These are phyloP conservation scores for Homarus americanus DNA, from an alignment of 1,140 invertebrate genomes.

Conservation along the genomic window DNA sequence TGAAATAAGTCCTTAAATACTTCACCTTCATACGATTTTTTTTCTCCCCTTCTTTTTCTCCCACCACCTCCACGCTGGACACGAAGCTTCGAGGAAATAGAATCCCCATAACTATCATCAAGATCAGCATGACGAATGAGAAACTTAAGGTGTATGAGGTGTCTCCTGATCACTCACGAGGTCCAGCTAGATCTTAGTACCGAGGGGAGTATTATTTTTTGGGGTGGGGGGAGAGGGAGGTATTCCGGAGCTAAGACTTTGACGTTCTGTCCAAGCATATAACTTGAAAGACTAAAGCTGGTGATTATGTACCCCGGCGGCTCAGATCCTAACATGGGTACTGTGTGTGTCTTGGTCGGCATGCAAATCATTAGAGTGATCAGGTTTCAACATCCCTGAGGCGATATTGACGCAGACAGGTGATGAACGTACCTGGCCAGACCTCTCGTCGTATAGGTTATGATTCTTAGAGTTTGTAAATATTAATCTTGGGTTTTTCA, in stretches of 20 bases:
- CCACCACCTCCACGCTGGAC: background rate
- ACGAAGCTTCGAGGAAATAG: constrained; percentile 17
- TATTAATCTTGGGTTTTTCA: background rate
- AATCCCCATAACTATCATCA: constrained; percentile 24
- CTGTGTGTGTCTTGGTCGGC: constrained; percentile 26
- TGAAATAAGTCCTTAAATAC: no score
- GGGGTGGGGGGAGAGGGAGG: no score
- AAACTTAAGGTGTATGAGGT: constrained; percentile 13
- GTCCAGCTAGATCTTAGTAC: background rate
- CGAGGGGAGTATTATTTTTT: no score
- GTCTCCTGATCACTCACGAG: constrained; percentile 28
- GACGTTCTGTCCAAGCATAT: background rate
- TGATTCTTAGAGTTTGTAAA: background rate
- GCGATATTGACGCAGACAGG: background rate
- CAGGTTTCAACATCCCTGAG: background rate
- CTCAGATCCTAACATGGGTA: background rate
- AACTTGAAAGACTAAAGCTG: background rate
- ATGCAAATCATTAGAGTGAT: constrained; percentile 21
- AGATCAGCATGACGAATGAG: constrained; percentile 11
- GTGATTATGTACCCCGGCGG: background rate
- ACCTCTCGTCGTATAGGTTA: background rate
- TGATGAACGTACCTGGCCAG: background rate
- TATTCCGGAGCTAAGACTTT: background rate
- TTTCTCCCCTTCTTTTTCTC: background rate
- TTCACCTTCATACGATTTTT: no score